Evolutionary conservation across 2,888 invertebrate species (phyloP), one percentile per base, ranked within the genome.

Genomic region (Clivina fossor): DNA sequence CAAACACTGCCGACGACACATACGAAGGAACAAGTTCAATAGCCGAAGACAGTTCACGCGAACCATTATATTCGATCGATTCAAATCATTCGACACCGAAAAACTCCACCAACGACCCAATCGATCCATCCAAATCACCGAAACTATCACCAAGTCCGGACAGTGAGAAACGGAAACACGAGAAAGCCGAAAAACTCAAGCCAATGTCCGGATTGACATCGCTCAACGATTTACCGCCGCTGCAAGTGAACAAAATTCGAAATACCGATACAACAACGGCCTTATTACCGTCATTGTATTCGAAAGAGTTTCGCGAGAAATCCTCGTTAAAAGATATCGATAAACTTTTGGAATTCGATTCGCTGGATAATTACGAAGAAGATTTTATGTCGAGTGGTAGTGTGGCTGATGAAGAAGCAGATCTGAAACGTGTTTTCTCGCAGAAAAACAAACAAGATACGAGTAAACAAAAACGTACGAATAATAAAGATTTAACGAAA

Each of bases 261-360:
- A 62, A 64, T 9, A 67, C 65, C 43, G 70, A 71, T 50, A 59
- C 63, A 4, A n/a, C n/a, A n/a, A n/a, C n/a, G n/a, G 57, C 65
- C 18, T 64, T 72, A 30, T 59, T 73, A 40, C 73, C 73, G 1
- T 72, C 72, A 5, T 60, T 71, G 20, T 72, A 72, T 48, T 70
- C 61, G 20, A 72, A 70, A 58, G 72, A 72, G 56, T 70, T 69
- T 58, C 69, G 68, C 53, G 69, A 71, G 26, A 71, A 68, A 60
- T 62, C 65, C 2, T 67, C 63, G 55, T 49, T 63, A 32, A 66
- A 64, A 49, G 71, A 71, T 24, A 58, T 68, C n/a, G 70, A 71
- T 57, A 68, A 68, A 57, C 56, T 70, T 33, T 69, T 71, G 53
- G 68, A 69, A 50, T 58, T 60, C n/a, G 63, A 63, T 38, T 58